phyloP scores from a whole-genome alignment of 2,888 invertebrate genomes.

The Limnephilus auricula region DNA sequence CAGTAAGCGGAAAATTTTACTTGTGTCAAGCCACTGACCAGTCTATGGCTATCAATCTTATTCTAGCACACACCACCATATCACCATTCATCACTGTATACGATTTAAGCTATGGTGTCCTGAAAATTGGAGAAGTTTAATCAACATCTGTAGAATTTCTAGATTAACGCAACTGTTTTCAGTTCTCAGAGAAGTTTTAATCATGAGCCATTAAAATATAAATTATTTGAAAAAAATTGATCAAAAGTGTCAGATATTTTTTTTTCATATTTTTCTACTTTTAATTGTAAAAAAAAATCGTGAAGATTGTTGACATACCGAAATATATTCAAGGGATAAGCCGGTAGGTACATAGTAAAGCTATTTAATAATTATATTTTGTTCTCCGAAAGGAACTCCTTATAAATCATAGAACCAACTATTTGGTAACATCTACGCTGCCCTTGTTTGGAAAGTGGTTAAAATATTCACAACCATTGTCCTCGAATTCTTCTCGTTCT shows the following conservation, averaged over 20 bases:
- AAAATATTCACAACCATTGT: constrained; percentile 3
- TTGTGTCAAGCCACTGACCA: too few relatives aligned
- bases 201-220: background rate
- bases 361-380: background rate
- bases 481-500: background rate
- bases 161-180: background rate
- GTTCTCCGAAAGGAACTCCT: background rate
- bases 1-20: too few relatives aligned
- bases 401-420: background rate
- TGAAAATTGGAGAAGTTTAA: background rate
- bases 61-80: too few relatives aligned
- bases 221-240: background rate
- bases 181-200: background rate
- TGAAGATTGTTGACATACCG: background rate
- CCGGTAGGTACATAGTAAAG: background rate
- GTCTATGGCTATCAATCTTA: too few relatives aligned
- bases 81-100: too few relatives aligned
- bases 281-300: too few relatives aligned
- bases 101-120: background rate
- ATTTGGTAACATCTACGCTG: background rate
- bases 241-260: background rate
- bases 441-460: constrained; percentile 12
- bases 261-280: too few relatives aligned
- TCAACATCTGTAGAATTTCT: background rate
- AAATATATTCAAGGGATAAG: background rate